These are phyloP conservation scores for Lycorma delicatula DNA, from an alignment of 1,140 invertebrate genomes.

Conservation along the genomic window DNA sequence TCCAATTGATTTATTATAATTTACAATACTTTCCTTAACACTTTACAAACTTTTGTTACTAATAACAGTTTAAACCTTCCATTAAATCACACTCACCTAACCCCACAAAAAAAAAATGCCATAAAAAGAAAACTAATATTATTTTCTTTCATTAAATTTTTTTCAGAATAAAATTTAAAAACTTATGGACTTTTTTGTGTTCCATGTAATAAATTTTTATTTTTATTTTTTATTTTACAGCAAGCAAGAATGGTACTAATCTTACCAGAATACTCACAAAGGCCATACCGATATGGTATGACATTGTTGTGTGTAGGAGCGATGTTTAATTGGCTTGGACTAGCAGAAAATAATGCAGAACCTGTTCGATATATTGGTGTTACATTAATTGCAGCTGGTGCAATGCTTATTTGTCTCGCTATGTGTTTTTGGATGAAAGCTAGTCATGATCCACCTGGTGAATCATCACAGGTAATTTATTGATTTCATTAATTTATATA, in stretches of 20 bases:
- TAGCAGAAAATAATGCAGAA: conserved; percentile 57
- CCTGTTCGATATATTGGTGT: conserved; percentile 61
- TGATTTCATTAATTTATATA: too few relatives aligned
- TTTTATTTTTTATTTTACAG: conserved; percentile 6
- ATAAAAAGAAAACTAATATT: too few relatives aligned
- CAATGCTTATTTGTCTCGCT: conserved; percentile 60
- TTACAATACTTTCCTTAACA: too few relatives aligned
- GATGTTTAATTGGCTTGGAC: conserved; percentile 64
- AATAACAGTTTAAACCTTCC: too few relatives aligned
- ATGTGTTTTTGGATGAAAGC: conserved; percentile 62
- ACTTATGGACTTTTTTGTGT: too few relatives aligned
- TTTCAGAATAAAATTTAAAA: too few relatives aligned
- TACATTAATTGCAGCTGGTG: conserved; percentile 61
- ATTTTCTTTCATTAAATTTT: too few relatives aligned
- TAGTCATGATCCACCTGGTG: conserved; percentile 13
- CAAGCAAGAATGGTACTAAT: conserved; percentile 12
- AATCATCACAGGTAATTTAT: conserved; percentile 16
- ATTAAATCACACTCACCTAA: too few relatives aligned
- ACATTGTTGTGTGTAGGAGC: conserved; percentile 63
- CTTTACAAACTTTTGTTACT: too few relatives aligned
- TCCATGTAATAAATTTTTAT: too few relatives aligned
- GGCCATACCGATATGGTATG: conserved; percentile 65
- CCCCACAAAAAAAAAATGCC: too few relatives aligned
- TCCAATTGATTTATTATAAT: too few relatives aligned
- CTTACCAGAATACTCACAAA: conserved; percentile 27